Conservation (phyloP, 1,140 invertebrate species). For the Eufriesea mexicana region DNA sequence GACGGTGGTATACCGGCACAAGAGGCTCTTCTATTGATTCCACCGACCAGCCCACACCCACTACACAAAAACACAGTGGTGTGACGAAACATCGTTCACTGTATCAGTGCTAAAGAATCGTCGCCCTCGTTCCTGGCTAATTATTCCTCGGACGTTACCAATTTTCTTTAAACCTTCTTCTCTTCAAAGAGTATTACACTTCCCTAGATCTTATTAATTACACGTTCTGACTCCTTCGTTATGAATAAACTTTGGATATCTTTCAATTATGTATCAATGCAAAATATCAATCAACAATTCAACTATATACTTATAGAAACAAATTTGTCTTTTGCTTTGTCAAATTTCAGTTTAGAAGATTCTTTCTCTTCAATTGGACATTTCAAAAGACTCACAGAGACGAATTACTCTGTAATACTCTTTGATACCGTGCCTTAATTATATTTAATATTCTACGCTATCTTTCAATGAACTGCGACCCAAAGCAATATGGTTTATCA, state of each 20-base stretch:
- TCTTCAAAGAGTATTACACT: neutral
- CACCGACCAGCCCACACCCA: conserved; percentile 72
- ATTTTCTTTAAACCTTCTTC: neutral
- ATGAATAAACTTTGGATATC: neutral
- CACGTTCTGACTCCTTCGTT: neutral
- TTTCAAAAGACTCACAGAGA: no score
- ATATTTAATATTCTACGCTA: no score
- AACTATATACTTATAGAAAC: neutral
- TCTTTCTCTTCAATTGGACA: neutral
- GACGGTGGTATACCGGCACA: conserved; percentile 65
- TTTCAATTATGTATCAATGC: neutral
- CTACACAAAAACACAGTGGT: conserved; percentile 77
- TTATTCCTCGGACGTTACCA: neutral
- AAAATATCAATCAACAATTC: no score
- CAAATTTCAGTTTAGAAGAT: neutral
- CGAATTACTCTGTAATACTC: no score
- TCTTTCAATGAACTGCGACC: no score
- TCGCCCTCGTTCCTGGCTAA: conserved; percentile 13
- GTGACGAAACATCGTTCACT: conserved; percentile 69
- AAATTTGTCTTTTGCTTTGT: neutral
- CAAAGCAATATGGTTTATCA: no score
- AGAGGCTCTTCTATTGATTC: conserved; percentile 24
- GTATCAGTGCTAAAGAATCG: conserved; percentile 23
- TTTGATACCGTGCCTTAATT: no score
- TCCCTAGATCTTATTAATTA: neutral